Evolutionary conservation across 1,140 invertebrate species (phyloP), one percentile per base, ranked within the genome.

Genomic region (Halyomorpha halys): DNA sequence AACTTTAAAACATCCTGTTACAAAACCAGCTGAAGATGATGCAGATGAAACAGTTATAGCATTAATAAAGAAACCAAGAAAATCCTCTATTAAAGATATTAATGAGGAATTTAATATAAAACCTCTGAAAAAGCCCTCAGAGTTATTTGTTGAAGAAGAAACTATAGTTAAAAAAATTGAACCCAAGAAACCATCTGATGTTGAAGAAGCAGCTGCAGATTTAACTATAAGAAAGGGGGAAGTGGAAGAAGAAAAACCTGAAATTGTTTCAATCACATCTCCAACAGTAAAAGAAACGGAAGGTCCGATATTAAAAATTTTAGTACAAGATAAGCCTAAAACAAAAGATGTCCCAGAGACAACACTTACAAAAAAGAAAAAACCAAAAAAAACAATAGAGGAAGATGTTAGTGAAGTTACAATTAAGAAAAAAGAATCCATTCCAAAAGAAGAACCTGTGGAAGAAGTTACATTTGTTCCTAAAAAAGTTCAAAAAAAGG

Each of bases 401-500:
- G 72, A 72, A 21, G 63, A 53, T 2, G 30, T n/a, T 18, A 56
- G 54, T 19, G 30, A 64, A 44, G 49, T 67, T 27, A 64, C 61
- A 66, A 74, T 73, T 1, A 73, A 72, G 60, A 65, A 70, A 30
- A 66, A 71, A 21, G 66, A 72, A 18, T 71, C 34, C 11, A 39
- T 39, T 11, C 34, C 34, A 39, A 39, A 72, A 68, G 72, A 72
- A 18, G 63, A 53, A n/a, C 19, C 18, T 18, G 47, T 44, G 44
- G 51, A 64, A 59, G 56, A 71, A 21, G 49, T 67, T 27, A 64
- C 61, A 66, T 75, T 47, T 25, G 23, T n/a, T 15, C 61, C 65
- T 15, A 66, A 66, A 81, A 79, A 69, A 74, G 79, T 67, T 78
- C 80, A 53, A 78, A 86, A 82, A 3, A 87, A 89, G 75, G 87